Percentiles rank a stretch among this genome's conserved stretches.
phyloP scores from a whole-genome alignment of 1,140 invertebrate genomes.

The Drosophila quadrilineata region DNA sequence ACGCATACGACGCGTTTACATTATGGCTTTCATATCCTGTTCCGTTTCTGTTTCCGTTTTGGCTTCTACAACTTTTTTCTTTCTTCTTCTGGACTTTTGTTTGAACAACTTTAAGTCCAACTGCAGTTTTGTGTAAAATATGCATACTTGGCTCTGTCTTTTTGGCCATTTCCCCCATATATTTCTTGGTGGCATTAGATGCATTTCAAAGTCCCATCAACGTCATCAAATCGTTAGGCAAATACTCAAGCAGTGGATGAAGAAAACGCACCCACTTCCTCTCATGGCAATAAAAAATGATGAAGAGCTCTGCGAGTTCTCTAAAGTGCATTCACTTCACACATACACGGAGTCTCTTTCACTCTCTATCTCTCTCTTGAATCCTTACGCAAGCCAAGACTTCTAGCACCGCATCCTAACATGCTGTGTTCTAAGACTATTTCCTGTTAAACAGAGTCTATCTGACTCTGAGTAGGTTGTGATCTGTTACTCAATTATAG shows the following conservation, averaged over 20 bases:
- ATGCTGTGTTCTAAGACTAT: too few species aligned
- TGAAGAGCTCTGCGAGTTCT: conserved; percentile 56
- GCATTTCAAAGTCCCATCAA: conserved; percentile 68
- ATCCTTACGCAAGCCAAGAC: too few species aligned
- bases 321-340: conserved; percentile 36
- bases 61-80: conserved; percentile 30
- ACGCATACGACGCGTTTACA: conserved; percentile 44
- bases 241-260: conserved; percentile 41
- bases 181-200: conserved; percentile 1
- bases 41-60: conserved; percentile 30
- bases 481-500: neutral
- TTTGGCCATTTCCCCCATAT: neutral
- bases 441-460: neutral
- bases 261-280: conserved; percentile 30
- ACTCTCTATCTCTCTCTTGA: too few species aligned
- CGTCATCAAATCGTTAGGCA: conserved; percentile 75
- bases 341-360: conserved; percentile 1
- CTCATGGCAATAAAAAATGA: conserved; percentile 72
- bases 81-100: conserved; percentile 33
- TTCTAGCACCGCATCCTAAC: too few species aligned
- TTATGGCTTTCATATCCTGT: conserved; percentile 69
- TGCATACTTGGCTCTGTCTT: conserved; percentile 17
- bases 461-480: neutral
- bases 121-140: conserved; percentile 41
- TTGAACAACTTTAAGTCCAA: conserved; percentile 16